Evolutionary conservation across 2,797 vertebrate genomes (phyloP).

Genomic region (Poliocrania exsul): DNA sequence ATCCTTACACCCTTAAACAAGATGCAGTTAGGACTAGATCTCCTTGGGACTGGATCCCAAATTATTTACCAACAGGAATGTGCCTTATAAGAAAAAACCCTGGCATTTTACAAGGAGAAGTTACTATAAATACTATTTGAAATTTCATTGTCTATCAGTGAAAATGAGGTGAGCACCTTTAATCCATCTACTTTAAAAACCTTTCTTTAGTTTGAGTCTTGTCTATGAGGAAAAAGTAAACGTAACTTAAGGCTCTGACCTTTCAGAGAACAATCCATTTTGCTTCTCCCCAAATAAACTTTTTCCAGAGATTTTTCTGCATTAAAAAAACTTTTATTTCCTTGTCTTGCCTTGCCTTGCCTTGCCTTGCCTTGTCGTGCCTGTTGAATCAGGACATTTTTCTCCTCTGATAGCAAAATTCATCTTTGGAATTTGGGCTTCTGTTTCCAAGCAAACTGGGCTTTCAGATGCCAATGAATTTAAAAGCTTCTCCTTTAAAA

Average conservation of each 20-base stretch:
- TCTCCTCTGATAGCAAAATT: not conserved
- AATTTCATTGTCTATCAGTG: not conserved
- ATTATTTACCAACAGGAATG: not conserved
- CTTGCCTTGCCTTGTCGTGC: not conserved
- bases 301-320: not conserved
- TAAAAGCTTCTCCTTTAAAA: not conserved
- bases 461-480: not conserved
- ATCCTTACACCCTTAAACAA: not conserved
- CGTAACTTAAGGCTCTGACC: not conserved
- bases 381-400: not conserved
- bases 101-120: not conserved
- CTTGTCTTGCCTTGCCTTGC: not conserved
- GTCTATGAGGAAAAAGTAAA: not conserved
- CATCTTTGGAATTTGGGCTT: not conserved
- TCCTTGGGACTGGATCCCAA: not conserved
- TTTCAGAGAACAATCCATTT: not conserved
- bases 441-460: not conserved
- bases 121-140: not conserved
- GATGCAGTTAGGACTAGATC: not conserved
- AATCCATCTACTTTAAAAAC: not conserved
- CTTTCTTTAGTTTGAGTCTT: not conserved
- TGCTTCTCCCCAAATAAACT: not conserved
- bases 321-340: not conserved
- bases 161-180: not conserved
- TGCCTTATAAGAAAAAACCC: not conserved